phyloP scores from a whole-genome alignment of 2,797 vertebrate species.

The Gallinago nigripennis region DNA sequence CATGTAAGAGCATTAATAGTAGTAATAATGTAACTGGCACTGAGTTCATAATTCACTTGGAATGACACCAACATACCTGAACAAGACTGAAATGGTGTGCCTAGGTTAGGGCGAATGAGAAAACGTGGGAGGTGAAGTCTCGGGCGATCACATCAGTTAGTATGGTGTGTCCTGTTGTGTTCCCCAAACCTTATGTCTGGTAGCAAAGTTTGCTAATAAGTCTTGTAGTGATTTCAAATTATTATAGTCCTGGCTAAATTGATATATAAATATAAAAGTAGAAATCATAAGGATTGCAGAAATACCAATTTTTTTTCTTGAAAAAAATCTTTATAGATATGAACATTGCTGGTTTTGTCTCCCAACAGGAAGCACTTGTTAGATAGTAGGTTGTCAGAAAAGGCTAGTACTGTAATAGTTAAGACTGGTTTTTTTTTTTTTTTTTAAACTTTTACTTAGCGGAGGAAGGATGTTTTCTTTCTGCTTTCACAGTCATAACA shows the following conservation, averaged over 20 bases:
- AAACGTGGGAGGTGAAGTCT: rapidly evolving
- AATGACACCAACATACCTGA: neutral
- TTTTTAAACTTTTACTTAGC: neutral
- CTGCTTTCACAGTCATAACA: neutral
- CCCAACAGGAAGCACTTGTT: neutral
- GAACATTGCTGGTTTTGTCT: neutral
- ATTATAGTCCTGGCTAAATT: too few relatives aligned
- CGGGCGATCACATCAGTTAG: neutral
- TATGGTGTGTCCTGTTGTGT: neutral
- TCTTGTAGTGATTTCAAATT: neutral
- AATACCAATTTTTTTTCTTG: neutral
- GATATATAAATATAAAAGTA: neutral
- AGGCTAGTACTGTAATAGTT: neutral
- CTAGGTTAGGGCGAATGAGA: neutral
- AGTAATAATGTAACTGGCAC: neutral
- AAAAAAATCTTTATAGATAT: neutral
- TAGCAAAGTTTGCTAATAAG: neutral
- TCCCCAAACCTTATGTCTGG: neutral
- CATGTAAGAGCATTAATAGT: too few relatives aligned
- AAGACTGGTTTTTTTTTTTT: neutral
- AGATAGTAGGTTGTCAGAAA: neutral
- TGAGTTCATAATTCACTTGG: neutral
- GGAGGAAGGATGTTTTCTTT: neutral
- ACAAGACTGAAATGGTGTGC: neutral
- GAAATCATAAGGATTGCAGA: neutral